Evolutionary conservation across 2,797 vertebrate genomes (phyloP).

Genomic region (Dryobates pubescens): DNA sequence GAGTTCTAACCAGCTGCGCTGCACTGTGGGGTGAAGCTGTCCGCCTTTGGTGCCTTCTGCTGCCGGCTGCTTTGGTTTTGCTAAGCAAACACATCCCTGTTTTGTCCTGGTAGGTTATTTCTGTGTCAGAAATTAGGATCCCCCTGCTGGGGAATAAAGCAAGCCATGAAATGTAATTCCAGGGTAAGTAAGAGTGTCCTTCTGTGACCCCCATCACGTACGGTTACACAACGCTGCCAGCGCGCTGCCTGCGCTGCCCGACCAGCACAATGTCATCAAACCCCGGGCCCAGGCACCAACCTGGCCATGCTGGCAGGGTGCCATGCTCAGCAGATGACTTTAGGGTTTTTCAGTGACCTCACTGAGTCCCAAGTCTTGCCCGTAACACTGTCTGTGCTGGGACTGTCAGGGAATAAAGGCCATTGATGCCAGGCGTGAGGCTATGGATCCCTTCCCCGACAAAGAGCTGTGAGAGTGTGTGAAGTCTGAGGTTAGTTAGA

Average conservation of each 20-base stretch:
- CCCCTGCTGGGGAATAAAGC: background rate
- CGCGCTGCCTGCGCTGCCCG: background rate
- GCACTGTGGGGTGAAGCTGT: background rate
- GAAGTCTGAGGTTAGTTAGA: background rate
- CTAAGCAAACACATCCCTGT: background rate
- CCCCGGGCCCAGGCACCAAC: background rate
- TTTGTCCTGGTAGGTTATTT: background rate
- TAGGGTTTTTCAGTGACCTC: background rate
- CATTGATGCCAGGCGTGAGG: background rate
- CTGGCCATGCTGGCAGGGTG: background rate
- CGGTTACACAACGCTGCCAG: background rate
- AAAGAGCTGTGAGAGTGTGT: background rate
- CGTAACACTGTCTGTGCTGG: background rate
- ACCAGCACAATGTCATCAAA: background rate
- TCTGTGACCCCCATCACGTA: background rate
- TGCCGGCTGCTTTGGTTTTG: background rate
- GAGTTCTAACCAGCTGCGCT: background rate
- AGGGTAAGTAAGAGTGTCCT: constrained; percentile 16
- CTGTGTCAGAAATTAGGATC: background rate
- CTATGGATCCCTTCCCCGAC: background rate
- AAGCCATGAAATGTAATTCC: background rate
- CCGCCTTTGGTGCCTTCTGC: background rate
- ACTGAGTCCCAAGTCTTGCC: background rate
- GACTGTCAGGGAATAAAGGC: background rate
- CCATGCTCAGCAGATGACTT: background rate